These are phyloP conservation scores for Peromyscus californicus DNA, from an alignment of 2,113 vertebrate species.

Conservation along the genomic window DNA sequence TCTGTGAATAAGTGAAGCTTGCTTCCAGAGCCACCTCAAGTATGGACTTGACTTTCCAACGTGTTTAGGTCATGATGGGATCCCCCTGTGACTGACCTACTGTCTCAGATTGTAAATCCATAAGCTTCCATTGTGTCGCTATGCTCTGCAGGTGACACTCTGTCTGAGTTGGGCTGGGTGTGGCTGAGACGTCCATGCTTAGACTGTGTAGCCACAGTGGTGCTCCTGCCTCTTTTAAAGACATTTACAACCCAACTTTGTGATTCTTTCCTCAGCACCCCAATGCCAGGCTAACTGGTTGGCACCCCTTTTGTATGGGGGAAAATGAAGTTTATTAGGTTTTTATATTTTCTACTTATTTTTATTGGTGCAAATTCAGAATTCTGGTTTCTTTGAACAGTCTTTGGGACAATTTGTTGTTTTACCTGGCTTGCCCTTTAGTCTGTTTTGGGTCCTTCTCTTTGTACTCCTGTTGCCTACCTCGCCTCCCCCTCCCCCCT, in stretches of 20 bases:
- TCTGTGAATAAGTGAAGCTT: neutral
- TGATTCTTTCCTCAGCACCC: conserved; percentile 48
- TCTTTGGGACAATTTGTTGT: conserved; percentile 52
- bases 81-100: neutral
- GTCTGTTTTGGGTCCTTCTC: conserved; percentile 66
- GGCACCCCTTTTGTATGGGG: conserved; percentile 76
- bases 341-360: conserved; percentile 82
- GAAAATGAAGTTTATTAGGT: conserved; percentile 72
- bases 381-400: conserved; percentile 70
- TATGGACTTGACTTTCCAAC: neutral
- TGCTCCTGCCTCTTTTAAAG: conserved; percentile 69
- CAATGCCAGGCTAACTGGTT: conserved; percentile 58
- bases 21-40: conserved; percentile 39
- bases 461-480: conserved; percentile 75
- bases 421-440: conserved; percentile 62
- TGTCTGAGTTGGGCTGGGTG: neutral
- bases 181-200: neutral
- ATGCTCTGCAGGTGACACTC: neutral
- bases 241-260: conserved; percentile 46
- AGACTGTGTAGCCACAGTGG: conserved; percentile 1
- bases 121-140: neutral
- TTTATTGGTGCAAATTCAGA: conserved; percentile 81
- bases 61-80: neutral
- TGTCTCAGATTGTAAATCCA: neutral
- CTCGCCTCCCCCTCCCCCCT: neutral